Base-by-base conservation (phyloP, 2,888 invertebrate species). In the Patella pellucida region DNA sequence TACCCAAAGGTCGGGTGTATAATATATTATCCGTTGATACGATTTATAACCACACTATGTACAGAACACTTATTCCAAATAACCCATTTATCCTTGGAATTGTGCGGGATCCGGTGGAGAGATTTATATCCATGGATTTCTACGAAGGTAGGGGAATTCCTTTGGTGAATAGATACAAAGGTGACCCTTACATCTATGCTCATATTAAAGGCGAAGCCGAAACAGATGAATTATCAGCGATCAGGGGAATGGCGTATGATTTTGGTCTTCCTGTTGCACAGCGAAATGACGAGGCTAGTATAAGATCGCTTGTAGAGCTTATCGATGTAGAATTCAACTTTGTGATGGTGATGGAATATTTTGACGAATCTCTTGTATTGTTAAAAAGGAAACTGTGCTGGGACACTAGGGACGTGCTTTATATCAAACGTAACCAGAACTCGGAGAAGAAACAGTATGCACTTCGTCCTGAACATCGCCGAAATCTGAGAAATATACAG, bases 281-380 rank as follows among this genome's bases (percentile, higher is more conserved):
- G 23, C 14, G 14, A 14, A 50, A n/a, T 23, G 23, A 23, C 12
- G n/a, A n/a, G 19, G 62, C 19, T 14, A 62, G 23, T 23, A 62
- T 62, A 23, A 14, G 2, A 14, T 23, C 19, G n/a, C 19, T 23
- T 19, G 12, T 62, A 23, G 14, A 23, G 19, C 62, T 12, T 14
- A 23, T 62, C 12, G 62, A 62, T 5, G 23, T 11, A 19, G 62
- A 62, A 62, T 62, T 62, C 23, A 14, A 62, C 23, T 62, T 62
- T 23, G 62, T 62, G 19, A 62, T 62, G 62, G 62, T 62, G 62
- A 62, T 62, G 62, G 62, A 62, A 62, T 15, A 62, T 9, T 62
- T 62, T 62, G 62, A 62, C 4, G 62, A 62, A 62, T 62, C 62
- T 19, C 23, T 62, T 23, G 62, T 62, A 3, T 23, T 62, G 7